A percentile compares a stretch with the other conserved stretches of the same genome.
Evolutionary conservation across 1,140 invertebrate genomes (phyloP).

Genomic region (Sitophilus oryzae): DNA sequence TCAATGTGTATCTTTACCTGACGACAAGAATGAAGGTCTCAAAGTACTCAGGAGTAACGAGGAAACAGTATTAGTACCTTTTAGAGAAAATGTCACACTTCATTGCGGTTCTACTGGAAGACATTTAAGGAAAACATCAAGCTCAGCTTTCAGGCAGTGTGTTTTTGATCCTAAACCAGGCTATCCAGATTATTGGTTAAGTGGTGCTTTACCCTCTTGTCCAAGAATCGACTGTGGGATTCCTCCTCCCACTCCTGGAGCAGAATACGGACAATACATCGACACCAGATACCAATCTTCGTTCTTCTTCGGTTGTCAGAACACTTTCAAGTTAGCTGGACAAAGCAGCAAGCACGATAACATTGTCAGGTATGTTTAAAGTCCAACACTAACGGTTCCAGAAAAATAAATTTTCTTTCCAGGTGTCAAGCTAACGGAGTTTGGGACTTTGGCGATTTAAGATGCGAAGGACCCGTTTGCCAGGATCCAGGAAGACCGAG

Average conservation of each 20-base stretch:
- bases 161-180: conserved; percentile 88
- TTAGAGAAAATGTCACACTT: conserved; percentile 84
- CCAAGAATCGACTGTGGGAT: conserved; percentile 81
- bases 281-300: conserved; percentile 87
- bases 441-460: conserved; percentile 95
- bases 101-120: conserved; percentile 72
- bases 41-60: conserved; percentile 67
- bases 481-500: conserved; percentile 90
- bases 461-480: conserved; percentile 93
- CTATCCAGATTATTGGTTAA: conserved; percentile 83
- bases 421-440: conserved; percentile 82
- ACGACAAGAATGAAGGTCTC: conserved; percentile 81
- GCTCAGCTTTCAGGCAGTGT: conserved; percentile 83
- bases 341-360: conserved; percentile 88
- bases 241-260: conserved; percentile 83
- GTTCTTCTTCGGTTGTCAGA: conserved; percentile 95
- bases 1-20: conserved; percentile 81
- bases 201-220: conserved; percentile 77
- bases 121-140: conserved; percentile 70
- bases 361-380: conserved; percentile 55
- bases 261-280: conserved; percentile 80
- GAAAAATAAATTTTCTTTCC: neutral
- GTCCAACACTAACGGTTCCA: too few relatives aligned
- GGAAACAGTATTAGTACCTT: conserved; percentile 76
- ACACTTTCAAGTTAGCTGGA: conserved; percentile 90